A percentile compares a stretch with the other conserved stretches of the same genome.
phyloP scores from a whole-genome alignment of 2,113 vertebrate genomes.

The Callospermophilus lateralis region DNA sequence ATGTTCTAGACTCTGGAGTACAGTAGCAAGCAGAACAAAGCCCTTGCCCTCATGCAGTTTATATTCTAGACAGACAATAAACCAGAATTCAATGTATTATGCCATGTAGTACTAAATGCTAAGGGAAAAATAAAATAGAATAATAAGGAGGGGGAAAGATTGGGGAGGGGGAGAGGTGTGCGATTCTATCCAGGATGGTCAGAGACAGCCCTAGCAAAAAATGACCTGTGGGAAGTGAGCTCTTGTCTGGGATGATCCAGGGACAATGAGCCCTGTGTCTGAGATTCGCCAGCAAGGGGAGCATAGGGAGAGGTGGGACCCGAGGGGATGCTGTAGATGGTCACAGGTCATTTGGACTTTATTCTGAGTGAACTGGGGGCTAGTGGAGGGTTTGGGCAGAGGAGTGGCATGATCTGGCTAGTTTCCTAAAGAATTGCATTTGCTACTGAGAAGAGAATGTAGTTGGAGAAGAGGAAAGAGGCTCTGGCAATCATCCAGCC shows the following conservation, averaged over 20 bases:
- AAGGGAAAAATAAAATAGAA: not conserved
- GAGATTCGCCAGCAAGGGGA: not conserved
- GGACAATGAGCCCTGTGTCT: not conserved
- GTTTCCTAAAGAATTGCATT: not conserved
- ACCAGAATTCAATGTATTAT: not conserved
- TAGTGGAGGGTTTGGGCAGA: not conserved
- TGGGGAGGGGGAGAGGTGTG: fast-evolving
- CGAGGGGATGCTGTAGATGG: not conserved
- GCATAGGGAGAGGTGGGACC: not conserved
- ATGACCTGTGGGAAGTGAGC: not conserved
- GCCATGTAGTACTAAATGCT: not conserved
- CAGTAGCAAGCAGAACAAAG: not conserved
- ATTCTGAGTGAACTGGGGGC: not conserved
- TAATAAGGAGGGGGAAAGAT: not conserved
- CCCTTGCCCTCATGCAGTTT: not conserved
- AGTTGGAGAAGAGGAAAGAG: not conserved
- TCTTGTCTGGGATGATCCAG: not conserved
- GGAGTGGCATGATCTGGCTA: not conserved
- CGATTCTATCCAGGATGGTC: not conserved
- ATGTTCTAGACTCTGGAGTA: not conserved
- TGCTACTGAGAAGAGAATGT: not conserved
- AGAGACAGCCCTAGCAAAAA: not conserved
- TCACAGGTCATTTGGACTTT: not conserved
- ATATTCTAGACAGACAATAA: not conserved
- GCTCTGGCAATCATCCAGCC: not conserved